Evolutionary conservation across 2,113 vertebrate species (phyloP), one percentile per base, ranked within the genome.

Genomic region (Cettia cetti): DNA sequence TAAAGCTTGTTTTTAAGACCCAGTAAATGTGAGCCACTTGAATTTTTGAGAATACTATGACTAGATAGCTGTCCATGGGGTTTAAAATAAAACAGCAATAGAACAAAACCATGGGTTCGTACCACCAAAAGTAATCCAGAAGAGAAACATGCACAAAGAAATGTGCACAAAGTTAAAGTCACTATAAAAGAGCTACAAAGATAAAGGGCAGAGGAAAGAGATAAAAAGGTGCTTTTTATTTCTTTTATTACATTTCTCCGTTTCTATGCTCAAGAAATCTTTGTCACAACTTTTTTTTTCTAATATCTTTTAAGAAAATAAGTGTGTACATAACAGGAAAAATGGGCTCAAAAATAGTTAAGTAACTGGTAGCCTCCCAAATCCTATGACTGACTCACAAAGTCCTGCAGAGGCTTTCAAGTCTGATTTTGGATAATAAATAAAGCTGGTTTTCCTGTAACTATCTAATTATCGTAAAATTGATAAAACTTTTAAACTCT

Each of bases 381-480:
- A 44, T 84, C 0, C 28, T 86, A 42, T 65, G 30, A 20, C 22
- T 23, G 6, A 56, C 80, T 92, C 44, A 61, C 22, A 24, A 45
- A 82, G 2, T 74, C 21, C 13, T 70, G n/a, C 12, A 39, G 7
- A 30, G 13, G 66, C 26, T 94, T 83, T 91, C n/a, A 83, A 50
- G 75, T 61, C 53, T 91, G 75, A 56, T 81, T 95, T 90, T 81
- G n/a, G 35, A 94, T 94, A 92, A 60, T 91, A 96, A 97, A 92
- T 95, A 92, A 87, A 96, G 66, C 69, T 91, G 52, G 23, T 39
- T 96, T 96, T 90, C 94, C 81, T 97, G 86, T 95, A 97, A 97
- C 96, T 88, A 95, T 94, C 68, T 88, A 97, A 93, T 94, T 93
- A 94, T 93, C 72, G 96, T 96, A 97, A 97, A 98, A 96, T 13